Percentiles rank a stretch among this genome's conserved stretches.
phyloP scores from a whole-genome alignment of 2,888 invertebrate species.

The Rhyacophila evoluta region DNA sequence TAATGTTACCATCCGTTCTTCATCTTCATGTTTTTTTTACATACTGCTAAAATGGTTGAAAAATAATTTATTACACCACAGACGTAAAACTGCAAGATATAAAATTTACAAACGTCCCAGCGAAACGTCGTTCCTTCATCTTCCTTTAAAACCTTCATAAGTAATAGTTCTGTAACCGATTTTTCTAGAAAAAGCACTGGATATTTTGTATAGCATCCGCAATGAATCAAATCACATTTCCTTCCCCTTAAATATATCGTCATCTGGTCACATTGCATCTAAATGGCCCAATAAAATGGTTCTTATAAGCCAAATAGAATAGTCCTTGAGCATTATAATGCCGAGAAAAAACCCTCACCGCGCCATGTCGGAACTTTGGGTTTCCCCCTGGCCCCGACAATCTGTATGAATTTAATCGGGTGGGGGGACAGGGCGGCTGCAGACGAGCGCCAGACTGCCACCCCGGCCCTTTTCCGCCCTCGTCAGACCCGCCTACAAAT shows the following conservation, averaged over 20 bases:
- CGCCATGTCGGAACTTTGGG: constrained; percentile 22
- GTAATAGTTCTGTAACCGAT: too few species aligned
- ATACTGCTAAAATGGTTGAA: too few species aligned
- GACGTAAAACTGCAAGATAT: too few species aligned
- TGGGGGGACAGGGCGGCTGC: neutral
- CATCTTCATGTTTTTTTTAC: too few species aligned
- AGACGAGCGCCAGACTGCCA: constrained; percentile 42
- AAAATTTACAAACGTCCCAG: too few species aligned
- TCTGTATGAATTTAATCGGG: constrained; percentile 34
- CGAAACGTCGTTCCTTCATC: too few species aligned
- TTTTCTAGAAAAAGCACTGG: too few species aligned
- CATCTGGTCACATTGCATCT: neutral
- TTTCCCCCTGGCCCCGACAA: constrained; percentile 37
- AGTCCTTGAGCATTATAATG: constrained; percentile 4
- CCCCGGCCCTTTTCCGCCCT: constrained; percentile 30
- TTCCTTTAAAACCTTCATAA: too few species aligned
- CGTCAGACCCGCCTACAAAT: constrained; percentile 23
- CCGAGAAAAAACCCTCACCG: constrained; percentile 33
- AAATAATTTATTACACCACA: too few species aligned
- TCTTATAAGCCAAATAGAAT: neutral
- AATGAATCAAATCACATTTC: neutral
- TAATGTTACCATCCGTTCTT: too few species aligned
- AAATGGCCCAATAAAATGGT: neutral
- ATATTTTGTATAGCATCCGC: neutral
- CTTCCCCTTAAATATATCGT: neutral